These are phyloP conservation scores for Tetramorium alpestre DNA, from an alignment of 1,140 invertebrate genomes.

Conservation along the genomic window DNA sequence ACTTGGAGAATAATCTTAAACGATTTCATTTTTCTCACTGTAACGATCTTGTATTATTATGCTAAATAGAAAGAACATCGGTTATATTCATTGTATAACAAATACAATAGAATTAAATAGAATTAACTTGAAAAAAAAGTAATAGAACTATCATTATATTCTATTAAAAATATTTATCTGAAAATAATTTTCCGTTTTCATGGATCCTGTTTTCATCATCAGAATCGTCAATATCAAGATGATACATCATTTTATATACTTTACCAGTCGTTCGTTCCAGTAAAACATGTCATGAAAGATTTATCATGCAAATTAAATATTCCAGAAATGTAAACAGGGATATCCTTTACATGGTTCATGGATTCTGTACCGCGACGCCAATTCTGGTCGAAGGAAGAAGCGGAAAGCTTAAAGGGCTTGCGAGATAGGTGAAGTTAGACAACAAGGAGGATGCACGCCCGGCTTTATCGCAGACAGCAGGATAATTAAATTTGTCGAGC, in stretches of 20 bases:
- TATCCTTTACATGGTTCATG: slow-evolving; percentile 41
- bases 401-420: slow-evolving; percentile 76
- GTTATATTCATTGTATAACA: not conserved
- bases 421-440: slow-evolving; percentile 79
- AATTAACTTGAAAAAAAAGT: not conserved
- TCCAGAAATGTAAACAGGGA: slow-evolving; percentile 51
- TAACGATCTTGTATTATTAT: not conserved
- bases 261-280: not conserved
- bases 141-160: not conserved
- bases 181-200: not conserved
- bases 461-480: slow-evolving; percentile 87
- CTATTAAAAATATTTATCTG: not conserved
- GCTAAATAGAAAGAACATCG: not conserved
- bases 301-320: slow-evolving; percentile 53
- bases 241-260: not conserved
- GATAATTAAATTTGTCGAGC: slow-evolving; percentile 87
- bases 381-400: slow-evolving; percentile 63
- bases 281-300: slow-evolving; percentile 17
- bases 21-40: slow-evolving; percentile 26
- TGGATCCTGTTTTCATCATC: not conserved
- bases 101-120: not conserved
- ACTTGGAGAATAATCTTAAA: slow-evolving; percentile 48
- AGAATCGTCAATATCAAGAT: not conserved
- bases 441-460: slow-evolving; percentile 78
- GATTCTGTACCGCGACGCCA: not conserved